Evolutionary conservation across 2,888 invertebrate species (phyloP), one percentile per base, ranked within the genome.

Genomic region (Pseudoips prasinana): DNA sequence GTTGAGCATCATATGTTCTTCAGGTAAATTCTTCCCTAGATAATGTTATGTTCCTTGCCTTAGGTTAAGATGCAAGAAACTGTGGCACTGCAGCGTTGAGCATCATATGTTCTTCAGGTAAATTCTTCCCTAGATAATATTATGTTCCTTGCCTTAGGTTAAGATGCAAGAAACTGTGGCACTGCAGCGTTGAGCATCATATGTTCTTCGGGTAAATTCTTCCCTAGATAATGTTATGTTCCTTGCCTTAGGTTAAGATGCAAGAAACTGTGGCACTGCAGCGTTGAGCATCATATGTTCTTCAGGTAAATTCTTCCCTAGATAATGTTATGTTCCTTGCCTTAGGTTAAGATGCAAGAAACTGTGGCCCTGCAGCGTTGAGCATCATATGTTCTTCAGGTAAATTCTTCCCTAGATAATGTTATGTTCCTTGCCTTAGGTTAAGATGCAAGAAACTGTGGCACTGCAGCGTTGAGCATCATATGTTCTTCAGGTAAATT

Each of bases 1-100:
- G 99, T 99, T 0, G 99, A 99, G 71, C 98, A 99, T 84, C 99
- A 99, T 73, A 98, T 99, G 44, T 99, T 99, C 91, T 99, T 98
- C 91, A 94, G 97, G 94, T 94, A 36, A 32, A 14, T 14, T 14
- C 14, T n/a, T n/a, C n/a, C n/a, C n/a, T n/a, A n/a, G n/a, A 18
- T 25, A 14, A 6, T 8, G 6, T 7, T 8, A 7, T 17, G 7
- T 4, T 7, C 10, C 5, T 20, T 3, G 20, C 9, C 1, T 25
- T 7, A 2, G 6, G 2, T 22, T 8, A n/a, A n/a, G 7, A n/a
- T n/a, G n/a, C 41, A 99, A 99, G 88, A 94, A 97, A 64, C 88
- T 99, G 33, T 99, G 99, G 99, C 95, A 97, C 71, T 96, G 96
- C 20, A 97, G 97, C 70, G 99, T 99, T 0, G 99, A 99, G 71